Evolutionary conservation across 2,888 invertebrate species (phyloP).

Genomic region (Boloria selene): DNA sequence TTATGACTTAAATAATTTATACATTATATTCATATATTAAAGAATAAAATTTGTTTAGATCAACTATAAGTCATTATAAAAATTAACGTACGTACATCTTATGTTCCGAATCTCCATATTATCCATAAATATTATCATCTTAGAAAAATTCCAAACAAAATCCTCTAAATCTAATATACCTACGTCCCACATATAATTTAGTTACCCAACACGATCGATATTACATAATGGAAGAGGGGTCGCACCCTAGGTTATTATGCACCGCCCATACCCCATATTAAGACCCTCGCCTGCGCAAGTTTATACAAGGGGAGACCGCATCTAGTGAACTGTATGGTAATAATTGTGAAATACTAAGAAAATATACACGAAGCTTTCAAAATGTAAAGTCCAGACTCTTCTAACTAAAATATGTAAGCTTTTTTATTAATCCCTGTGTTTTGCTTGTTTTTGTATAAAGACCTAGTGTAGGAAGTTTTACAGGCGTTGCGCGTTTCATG

Average conservation of each 20-base stretch:
- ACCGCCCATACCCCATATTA: conserved; percentile 30
- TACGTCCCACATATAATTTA: conserved; percentile 17
- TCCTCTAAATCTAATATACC: conserved; percentile 2
- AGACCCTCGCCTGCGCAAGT: conserved; percentile 34
- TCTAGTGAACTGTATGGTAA: conserved; percentile 5
- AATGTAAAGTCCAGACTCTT: no score
- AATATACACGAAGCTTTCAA: neutral
- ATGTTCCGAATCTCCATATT: no score
- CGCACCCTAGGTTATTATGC: conserved; percentile 30
- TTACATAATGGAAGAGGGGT: conserved; percentile 41
- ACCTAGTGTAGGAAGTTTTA: no score
- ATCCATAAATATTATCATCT: neutral
- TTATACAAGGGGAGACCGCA: conserved; percentile 10
- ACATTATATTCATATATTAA: no score
- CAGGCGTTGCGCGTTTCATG: no score
- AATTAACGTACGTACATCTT: no score
- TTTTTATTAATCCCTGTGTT: no score
- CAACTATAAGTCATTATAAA: no score
- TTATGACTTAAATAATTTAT: no score
- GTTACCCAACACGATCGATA: conserved; percentile 37
- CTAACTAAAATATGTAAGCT: no score
- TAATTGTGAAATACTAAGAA: conserved; percentile 16
- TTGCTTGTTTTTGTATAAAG: no score
- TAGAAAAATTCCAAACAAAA: conserved; percentile 1
- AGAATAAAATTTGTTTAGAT: no score